phyloP scores from a whole-genome alignment of 1,140 invertebrate genomes.

The Drosophila virilis region DNA sequence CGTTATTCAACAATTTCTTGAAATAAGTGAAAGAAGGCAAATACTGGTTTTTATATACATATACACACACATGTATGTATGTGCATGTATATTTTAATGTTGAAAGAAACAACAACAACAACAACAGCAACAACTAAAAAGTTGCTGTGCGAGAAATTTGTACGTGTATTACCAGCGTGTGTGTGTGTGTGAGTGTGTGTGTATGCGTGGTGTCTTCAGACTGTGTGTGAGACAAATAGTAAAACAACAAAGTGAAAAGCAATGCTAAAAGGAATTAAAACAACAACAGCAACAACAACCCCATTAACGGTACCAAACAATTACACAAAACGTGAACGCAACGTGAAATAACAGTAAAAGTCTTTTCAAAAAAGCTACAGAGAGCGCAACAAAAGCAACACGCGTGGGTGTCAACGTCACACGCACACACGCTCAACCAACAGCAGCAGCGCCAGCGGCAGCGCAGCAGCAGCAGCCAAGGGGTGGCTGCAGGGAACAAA shows the following conservation, averaged over 20 bases:
- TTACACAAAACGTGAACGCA: slow-evolving; percentile 22
- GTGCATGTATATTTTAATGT: slow-evolving; percentile 33
- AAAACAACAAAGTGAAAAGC: slow-evolving; percentile 68
- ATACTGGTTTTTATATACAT: slow-evolving; percentile 70
- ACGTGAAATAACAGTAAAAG: slow-evolving; percentile 58
- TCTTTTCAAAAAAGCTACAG: slow-evolving; percentile 29
- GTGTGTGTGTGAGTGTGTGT: slow-evolving; percentile 26
- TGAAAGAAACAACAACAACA: slow-evolving; percentile 56
- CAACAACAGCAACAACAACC: slow-evolving; percentile 36
- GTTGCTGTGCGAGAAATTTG: slow-evolving; percentile 73
- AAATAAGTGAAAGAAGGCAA: slow-evolving; percentile 80
- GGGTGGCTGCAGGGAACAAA: slow-evolving; percentile 3
- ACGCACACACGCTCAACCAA: slow-evolving; percentile 29
- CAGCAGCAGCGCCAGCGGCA: slow-evolving; percentile 11
- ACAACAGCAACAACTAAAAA: slow-evolving; percentile 59
- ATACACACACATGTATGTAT: slow-evolving; percentile 22
- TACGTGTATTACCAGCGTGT: slow-evolving; percentile 61
- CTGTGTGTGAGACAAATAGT: slow-evolving; percentile 30
- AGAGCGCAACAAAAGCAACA: slow-evolving; percentile 24
- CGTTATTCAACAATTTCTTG: slow-evolving; percentile 80
- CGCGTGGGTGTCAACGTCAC: slow-evolving; percentile 41
- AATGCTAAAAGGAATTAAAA: slow-evolving; percentile 72
- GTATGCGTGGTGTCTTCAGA: slow-evolving; percentile 23
- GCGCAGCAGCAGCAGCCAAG: slow-evolving; percentile 12
- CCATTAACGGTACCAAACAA: slow-evolving; percentile 13